Base-by-base conservation (phyloP, 1,140 invertebrate species). In the Platyscapa corneri region DNA sequence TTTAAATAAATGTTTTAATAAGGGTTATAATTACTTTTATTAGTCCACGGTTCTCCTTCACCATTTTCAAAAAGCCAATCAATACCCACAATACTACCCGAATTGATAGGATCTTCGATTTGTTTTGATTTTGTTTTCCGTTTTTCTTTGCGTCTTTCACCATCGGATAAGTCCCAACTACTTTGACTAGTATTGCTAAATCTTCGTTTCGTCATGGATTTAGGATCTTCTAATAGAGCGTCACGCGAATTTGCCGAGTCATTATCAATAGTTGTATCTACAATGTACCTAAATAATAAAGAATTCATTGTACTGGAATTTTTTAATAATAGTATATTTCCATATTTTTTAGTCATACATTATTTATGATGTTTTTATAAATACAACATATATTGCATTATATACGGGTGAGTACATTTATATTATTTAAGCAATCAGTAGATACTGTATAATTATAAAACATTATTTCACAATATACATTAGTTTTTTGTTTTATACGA, bases 61-160 rank as follows among this genome's bases (percentile, higher is more conserved):
- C 92, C 92, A 72, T 94, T 92, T 39, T 94, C 94, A 87, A 95
- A 95, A 1, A 95, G 90, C 93, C 94, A 94, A 87, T 94, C 92
- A 42, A 95, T 91, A 14, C 94, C 94, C 74, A 93, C 93, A 30
- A 93, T 88, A 65, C 92, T 93, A 46, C 90, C 92, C 0, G 90
- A 87, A 75, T 92, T 92, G 5, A 89, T 81, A 18, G 91, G 90
- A 74, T 93, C 92, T 32, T 93, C 92, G 12, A 88, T 79, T 39
- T 89, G 91, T 82, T 92, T 92, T 5, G 86, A 84, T 80, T 90
- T 92, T 1, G 91, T 90, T 72, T 88, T 85, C 23, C 60, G 77
- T 23, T 86, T 90, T 12, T 93, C 90, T 70, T 90, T 92, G 27
- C 83, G 88, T 46, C 88, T 90, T 16, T 93, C 92, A 20, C 88